Base-by-base conservation (phyloP, 1,140 invertebrate species). In the Catajapyx aquilonaris region DNA sequence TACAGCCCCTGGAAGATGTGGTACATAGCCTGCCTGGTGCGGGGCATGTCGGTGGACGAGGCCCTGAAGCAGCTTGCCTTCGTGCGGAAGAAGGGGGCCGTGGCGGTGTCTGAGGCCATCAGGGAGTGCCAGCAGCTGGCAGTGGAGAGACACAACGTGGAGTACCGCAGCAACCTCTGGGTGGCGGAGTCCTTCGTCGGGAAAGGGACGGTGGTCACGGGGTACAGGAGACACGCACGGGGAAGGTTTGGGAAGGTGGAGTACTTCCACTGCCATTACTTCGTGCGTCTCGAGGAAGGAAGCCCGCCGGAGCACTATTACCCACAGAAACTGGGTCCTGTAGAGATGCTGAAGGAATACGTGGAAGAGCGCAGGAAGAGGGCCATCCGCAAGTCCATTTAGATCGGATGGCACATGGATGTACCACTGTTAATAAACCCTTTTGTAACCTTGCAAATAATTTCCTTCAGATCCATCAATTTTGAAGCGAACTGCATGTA, bases 131-230 rank as follows among this genome's bases (percentile, higher is more conserved):
- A 85, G 53, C 66, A 81, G 48, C 55, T 85, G 42, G 91, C 90
- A 32, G 72, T 94, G 2, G 68, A 73, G 46, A 54, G 81, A 19
- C 88, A 95, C 51, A 81, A 93, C 69, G 85, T 96, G 20, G 90
- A 96, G 61, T 97, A 76, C 58, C 79, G 73, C 53, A 90, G 79
- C 51, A 95, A 95, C 63, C 63, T 97, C 31, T 97, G 90, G 90
- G 74, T 96, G 63, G 78, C 86, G 91, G 60, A 71, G 75, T 73
- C 85, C 4, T 81, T 83, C 62, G 59, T 62, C 38, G 66, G 63
- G 0, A 85, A 85, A 62, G 80, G 75, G 18, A 43, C 58, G 9
- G 66, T 74, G 0, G 56, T 91, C 0, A 86, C 84, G 59, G 87
- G 87, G 13, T 44, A 81, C 2, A 65, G 88, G 47, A 68, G 81